Conservation (phyloP, 2,888 invertebrate species). For the Rhodophaea formosa region DNA sequence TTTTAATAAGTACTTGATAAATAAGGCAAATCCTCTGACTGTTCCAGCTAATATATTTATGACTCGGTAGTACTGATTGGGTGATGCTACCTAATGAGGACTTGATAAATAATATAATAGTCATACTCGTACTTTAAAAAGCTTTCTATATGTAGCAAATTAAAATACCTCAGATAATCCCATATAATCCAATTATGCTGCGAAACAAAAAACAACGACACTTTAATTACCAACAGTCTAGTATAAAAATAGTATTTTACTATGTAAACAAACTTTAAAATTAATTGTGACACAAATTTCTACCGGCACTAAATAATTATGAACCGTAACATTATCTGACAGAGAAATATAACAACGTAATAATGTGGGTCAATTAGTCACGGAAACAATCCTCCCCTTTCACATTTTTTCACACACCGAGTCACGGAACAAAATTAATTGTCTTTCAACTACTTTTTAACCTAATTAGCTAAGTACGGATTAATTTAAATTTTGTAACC, state of each 20-base stretch:
- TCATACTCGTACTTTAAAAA: too few species aligned
- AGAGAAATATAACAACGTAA: conserved; percentile 2
- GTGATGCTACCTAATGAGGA: too few species aligned
- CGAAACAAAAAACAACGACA: too few species aligned
- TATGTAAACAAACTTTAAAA: conserved; percentile 2
- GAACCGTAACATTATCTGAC: background rate
- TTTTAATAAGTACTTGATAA: too few species aligned
- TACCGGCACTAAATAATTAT: background rate
- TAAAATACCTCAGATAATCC: too few species aligned
- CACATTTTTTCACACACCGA: conserved; percentile 9
- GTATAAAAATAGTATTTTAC: background rate
- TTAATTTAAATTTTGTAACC: background rate
- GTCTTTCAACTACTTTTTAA: conserved; percentile 16
- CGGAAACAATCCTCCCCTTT: conserved; percentile 5
- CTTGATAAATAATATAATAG: too few species aligned
- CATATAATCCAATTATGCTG: too few species aligned
- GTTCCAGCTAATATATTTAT: too few species aligned
- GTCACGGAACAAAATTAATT: conserved; percentile 14
- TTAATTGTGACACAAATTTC: background rate
- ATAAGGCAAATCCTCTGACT: too few species aligned
- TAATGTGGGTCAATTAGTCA: conserved; percentile 6
- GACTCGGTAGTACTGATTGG: too few species aligned
- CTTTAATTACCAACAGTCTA: background rate
- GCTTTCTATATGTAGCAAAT: too few species aligned
- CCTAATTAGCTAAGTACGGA: conserved; percentile 12